These are phyloP conservation scores for Megastigmus dorsalis DNA, from an alignment of 2,888 invertebrate genomes.

Conservation along the genomic window DNA sequence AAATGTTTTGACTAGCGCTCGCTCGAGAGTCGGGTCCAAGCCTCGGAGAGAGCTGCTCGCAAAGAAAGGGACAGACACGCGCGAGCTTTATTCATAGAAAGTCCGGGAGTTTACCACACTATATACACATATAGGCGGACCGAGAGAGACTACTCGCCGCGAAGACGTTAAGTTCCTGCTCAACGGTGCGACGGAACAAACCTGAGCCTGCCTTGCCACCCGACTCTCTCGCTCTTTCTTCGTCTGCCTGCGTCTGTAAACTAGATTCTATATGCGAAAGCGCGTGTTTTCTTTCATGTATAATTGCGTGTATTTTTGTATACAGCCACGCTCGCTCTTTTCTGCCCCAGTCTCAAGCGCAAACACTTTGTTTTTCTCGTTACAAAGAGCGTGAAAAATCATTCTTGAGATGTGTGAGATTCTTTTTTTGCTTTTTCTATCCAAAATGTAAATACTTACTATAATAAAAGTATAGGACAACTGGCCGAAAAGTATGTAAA, in stretches of 20 bases:
- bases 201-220: background rate
- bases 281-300: conserved; percentile 38
- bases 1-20: conserved; percentile 31
- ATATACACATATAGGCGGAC: too few relatives aligned
- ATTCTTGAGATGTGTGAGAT: too few relatives aligned
- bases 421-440: too few relatives aligned
- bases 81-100: conserved; percentile 48
- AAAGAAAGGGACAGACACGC: conserved; percentile 18
- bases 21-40: too few relatives aligned
- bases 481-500: too few relatives aligned
- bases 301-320: conserved; percentile 38
- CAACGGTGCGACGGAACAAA: background rate
- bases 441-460: too few relatives aligned
- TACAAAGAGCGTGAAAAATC: too few relatives aligned
- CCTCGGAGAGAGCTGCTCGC: background rate
- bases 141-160: background rate
- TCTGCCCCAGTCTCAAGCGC: too few relatives aligned
- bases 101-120: background rate
- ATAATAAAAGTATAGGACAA: too few relatives aligned
- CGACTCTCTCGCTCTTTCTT: background rate
- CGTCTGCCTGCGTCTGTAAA: too few relatives aligned
- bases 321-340: background rate
- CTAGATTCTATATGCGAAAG: background rate
- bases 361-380: too few relatives aligned
- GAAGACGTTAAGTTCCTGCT: conserved; percentile 24